A percentile compares a stretch with the other conserved stretches of the same genome.
Conservation (phyloP, 2,888 invertebrate species). For the Agonopterix subpropinquella region DNA sequence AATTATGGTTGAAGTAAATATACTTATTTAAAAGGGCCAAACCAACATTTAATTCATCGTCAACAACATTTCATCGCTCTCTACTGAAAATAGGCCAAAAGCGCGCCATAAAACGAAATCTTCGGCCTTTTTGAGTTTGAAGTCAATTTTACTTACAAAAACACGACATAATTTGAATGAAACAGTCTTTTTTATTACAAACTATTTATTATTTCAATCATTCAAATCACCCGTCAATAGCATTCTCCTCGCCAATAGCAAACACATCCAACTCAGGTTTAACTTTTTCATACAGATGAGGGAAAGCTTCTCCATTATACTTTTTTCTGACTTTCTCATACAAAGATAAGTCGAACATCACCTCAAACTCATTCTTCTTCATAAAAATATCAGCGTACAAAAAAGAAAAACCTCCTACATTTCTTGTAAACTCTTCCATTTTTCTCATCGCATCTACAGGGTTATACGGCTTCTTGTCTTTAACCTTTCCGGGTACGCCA, state of each 20-base stretch:
- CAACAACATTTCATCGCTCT: no score
- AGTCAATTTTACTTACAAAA: no score
- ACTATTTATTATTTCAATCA: no score
- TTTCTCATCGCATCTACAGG: conserved; percentile 79
- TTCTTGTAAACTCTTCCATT: conserved; percentile 82
- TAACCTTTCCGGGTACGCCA: conserved; percentile 80
- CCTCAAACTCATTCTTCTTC: conserved; percentile 77
- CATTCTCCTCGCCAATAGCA: conserved; percentile 64
- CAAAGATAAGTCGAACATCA: conserved; percentile 80
- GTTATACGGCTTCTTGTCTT: conserved; percentile 76
- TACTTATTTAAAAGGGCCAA: no score
- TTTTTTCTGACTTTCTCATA: conserved; percentile 77
- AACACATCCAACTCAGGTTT: conserved; percentile 81
- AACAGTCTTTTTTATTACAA: no score
- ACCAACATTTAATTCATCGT: no score
- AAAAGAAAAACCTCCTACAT: conserved; percentile 81
- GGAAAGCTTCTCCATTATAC: conserved; percentile 77
- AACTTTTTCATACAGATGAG: conserved; percentile 80
- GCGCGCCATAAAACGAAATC: no score
- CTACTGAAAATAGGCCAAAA: no score
- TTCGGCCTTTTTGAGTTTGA: no score
- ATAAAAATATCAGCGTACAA: conserved; percentile 83
- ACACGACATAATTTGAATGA: no score
- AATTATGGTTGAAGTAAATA: no score
- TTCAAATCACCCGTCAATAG: conserved; percentile 2